Conservation (phyloP, 2,113 vertebrate genomes). For the Callipepla californica region DNA sequence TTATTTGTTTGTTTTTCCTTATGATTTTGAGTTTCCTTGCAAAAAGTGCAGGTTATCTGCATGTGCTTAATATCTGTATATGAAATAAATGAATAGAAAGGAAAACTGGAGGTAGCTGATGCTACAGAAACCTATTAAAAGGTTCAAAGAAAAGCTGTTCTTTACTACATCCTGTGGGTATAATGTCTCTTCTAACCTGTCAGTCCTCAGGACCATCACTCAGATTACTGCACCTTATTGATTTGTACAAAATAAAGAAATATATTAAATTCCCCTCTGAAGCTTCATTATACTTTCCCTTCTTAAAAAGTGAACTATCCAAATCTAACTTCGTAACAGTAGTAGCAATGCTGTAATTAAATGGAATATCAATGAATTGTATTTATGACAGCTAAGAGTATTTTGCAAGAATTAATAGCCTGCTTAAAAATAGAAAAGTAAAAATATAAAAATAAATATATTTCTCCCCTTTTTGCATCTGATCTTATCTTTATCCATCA, state of each 20-base stretch:
- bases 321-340: background rate
- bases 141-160: background rate
- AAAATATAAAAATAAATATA: background rate
- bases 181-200: background rate
- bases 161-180: background rate
- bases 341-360: background rate
- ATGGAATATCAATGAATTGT: background rate
- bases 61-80: background rate
- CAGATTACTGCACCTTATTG: background rate
- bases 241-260: background rate
- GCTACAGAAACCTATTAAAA: background rate
- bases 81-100: background rate
- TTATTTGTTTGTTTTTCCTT: background rate
- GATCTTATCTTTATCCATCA: background rate
- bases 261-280: background rate
- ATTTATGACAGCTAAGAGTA: background rate
- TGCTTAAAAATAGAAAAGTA: background rate
- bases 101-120: background rate
- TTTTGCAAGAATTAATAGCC: background rate
- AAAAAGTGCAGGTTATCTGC: background rate
- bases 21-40: background rate
- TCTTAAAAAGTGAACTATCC: background rate
- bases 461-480: background rate
- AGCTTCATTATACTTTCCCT: background rate
- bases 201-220: background rate